These are phyloP conservation scores for Cephus spinipes DNA, from an alignment of 2,888 invertebrate species.

Conservation along the genomic window DNA sequence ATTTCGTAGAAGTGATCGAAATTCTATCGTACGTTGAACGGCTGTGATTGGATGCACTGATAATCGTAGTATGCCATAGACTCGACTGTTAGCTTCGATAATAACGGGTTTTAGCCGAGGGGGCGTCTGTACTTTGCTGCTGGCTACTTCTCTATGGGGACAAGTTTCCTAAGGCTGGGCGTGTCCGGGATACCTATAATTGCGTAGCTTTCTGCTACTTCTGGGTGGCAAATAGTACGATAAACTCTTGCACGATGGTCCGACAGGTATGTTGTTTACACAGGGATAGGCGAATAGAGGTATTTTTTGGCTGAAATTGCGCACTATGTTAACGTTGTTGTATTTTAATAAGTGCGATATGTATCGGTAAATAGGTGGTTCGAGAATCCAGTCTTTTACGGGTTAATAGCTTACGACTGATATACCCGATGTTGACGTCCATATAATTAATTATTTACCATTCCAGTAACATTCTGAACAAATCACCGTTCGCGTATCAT, in stretches of 20 bases:
- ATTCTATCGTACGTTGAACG: neutral
- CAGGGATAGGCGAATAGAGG: neutral
- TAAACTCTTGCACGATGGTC: neutral
- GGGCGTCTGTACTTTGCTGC: neutral
- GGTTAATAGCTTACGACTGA: neutral
- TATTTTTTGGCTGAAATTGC: neutral
- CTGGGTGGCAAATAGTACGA: slow-evolving; percentile 25
- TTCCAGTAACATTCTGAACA: neutral
- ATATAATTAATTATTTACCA: neutral
- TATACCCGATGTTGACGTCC: neutral
- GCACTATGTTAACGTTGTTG: neutral
- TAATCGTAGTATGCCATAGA: neutral
- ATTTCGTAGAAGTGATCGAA: neutral
- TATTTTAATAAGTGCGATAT: slow-evolving; percentile 23
- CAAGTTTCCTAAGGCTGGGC: slow-evolving; percentile 26
- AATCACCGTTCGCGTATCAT: neutral
- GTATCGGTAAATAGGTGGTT: slow-evolving; percentile 20
- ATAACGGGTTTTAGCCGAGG: slow-evolving; percentile 2
- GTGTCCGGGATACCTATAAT: slow-evolving; percentile 35
- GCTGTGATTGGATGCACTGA: neutral
- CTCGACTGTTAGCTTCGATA: neutral
- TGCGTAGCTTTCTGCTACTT: slow-evolving; percentile 31
- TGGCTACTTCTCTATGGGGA: slow-evolving; percentile 1
- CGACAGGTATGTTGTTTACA: neutral
- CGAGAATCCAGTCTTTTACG: neutral